These are phyloP conservation scores for Drosophila phalerata DNA, from an alignment of 2,888 invertebrate genomes.

Conservation along the genomic window DNA sequence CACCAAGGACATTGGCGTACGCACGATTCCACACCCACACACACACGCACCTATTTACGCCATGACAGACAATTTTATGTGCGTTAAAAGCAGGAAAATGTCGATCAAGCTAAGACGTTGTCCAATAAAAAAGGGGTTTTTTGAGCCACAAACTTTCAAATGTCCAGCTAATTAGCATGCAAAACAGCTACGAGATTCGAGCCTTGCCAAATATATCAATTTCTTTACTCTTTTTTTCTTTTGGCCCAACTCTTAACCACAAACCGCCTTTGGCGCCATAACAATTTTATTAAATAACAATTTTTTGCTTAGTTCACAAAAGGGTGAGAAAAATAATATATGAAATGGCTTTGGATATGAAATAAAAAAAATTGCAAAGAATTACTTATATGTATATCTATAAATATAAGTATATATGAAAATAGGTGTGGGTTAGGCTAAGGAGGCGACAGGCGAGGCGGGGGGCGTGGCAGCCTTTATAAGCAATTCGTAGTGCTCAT, in stretches of 20 bases:
- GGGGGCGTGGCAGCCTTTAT: not conserved
- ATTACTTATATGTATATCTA: constrained; percentile 26
- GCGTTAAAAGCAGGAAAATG: constrained; percentile 38
- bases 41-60: constrained; percentile 28
- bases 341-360: constrained; percentile 17
- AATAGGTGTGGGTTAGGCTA: not conserved
- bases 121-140: constrained; percentile 52
- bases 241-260: constrained; percentile 25
- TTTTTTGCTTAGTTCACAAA: constrained; percentile 16
- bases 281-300: constrained; percentile 56
- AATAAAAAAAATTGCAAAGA: constrained; percentile 2
- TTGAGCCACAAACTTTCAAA: constrained; percentile 27
- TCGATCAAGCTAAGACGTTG: constrained; percentile 62
- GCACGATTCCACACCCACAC: constrained; percentile 15
- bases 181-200: constrained; percentile 40
- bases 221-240: not conserved
- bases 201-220: constrained; percentile 17
- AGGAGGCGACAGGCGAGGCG: not conserved
- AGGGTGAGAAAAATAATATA: constrained; percentile 16
- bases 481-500: constrained; percentile 17
- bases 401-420: constrained; percentile 33
- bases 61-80: constrained; percentile 57
- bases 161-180: constrained; percentile 67
- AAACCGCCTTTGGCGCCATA: constrained; percentile 46
- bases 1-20: constrained; percentile 15